These are phyloP conservation scores for Scotopteryx bipunctaria DNA, from an alignment of 2,888 invertebrate species.

Conservation along the genomic window DNA sequence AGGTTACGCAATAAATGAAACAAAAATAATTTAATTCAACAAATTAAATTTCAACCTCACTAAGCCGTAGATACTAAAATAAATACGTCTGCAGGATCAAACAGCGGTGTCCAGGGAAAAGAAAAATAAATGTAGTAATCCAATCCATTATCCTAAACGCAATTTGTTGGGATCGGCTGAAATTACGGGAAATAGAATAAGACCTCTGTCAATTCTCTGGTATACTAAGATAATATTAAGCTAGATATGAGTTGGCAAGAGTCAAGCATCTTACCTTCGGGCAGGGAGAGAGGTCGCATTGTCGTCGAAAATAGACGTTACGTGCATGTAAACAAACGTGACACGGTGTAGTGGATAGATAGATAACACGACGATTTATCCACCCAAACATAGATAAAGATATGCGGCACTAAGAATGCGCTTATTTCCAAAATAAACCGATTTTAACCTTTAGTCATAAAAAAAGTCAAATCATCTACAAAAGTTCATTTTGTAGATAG, in stretches of 20 bases:
- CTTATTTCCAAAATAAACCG: background rate
- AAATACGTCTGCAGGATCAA: constrained; percentile 23
- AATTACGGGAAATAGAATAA: constrained; percentile 7
- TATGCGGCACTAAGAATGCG: no score
- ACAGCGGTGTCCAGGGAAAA: constrained; percentile 22
- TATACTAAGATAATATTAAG: background rate
- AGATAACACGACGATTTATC: constrained; percentile 33
- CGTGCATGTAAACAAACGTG: constrained; percentile 39
- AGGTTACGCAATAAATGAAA: background rate
- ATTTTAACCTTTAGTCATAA: background rate
- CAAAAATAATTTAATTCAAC: background rate
- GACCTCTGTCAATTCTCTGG: background rate
- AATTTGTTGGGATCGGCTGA: constrained; percentile 26
- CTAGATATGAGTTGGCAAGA: constrained; percentile 42
- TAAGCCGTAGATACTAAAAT: no score
- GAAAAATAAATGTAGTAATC: constrained; percentile 30
- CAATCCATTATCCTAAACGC: constrained; percentile 33
- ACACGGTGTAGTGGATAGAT: constrained; percentile 26
- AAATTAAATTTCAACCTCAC: constrained; percentile 4
- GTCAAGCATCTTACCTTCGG: constrained; percentile 56
- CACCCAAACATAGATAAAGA: constrained; percentile 1
- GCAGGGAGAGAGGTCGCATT: constrained; percentile 54
- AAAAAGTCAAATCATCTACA: no score
- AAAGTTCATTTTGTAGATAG: no score
- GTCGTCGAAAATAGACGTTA: constrained; percentile 56